phyloP scores from a whole-genome alignment of 1,140 invertebrate genomes.

The Magallana angulata region DNA sequence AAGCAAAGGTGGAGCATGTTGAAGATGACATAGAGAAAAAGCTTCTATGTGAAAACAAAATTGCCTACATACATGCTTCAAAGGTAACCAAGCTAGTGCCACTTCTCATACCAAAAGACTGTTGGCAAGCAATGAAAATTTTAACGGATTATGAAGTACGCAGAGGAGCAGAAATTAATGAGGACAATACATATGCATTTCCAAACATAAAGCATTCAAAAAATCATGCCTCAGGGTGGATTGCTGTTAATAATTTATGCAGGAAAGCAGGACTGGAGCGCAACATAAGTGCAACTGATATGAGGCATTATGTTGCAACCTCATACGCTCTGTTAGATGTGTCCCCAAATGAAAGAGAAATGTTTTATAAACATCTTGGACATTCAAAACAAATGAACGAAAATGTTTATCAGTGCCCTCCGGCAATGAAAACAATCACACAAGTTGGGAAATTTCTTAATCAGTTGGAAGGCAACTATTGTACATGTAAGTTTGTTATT shows the following conservation, averaged over 20 bases:
- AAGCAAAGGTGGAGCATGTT: not conserved
- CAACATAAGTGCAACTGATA: conserved; percentile 53
- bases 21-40: not conserved
- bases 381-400: conserved; percentile 56
- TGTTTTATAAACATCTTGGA: conserved; percentile 58
- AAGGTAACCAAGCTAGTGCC: conserved; percentile 20
- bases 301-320: conserved; percentile 57
- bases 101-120: conserved; percentile 53
- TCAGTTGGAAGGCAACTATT: not conserved
- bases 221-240: conserved; percentile 54
- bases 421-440: conserved; percentile 49
- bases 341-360: conserved; percentile 47
- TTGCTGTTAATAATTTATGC: conserved; percentile 25
- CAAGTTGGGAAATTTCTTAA: conserved; percentile 52
- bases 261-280: conserved; percentile 18
- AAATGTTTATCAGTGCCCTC: conserved; percentile 59
- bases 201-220: conserved; percentile 47
- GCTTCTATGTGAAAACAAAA: not conserved
- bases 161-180: conserved; percentile 26
- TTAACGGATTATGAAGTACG: conserved; percentile 34
- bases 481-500: no score
- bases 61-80: conserved; percentile 1
- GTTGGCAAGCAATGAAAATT: conserved; percentile 44
- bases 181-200: conserved; percentile 52
- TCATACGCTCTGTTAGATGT: conserved; percentile 52